Percentiles rank a stretch among this genome's conserved stretches.
These are phyloP conservation scores for Saguinus imperator DNA, from an alignment of 2,113 vertebrate species.

Conservation along the genomic window DNA sequence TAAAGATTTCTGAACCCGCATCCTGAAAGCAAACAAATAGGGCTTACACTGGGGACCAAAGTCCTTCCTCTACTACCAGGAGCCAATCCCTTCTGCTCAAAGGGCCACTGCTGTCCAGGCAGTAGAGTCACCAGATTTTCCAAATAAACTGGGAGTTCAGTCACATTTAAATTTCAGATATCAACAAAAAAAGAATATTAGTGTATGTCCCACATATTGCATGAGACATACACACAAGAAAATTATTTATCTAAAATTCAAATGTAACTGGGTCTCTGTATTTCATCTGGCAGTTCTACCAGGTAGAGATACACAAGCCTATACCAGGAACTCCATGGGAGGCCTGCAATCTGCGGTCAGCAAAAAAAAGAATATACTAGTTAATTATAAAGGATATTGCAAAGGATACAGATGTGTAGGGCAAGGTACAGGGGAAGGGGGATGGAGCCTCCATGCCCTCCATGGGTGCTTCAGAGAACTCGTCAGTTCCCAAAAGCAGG, in stretches of 20 bases:
- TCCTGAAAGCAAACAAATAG: background rate
- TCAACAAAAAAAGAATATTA: background rate
- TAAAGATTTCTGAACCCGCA: background rate
- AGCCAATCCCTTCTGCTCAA: background rate
- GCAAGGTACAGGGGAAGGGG: too few relatives aligned
- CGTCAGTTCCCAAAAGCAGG: too few relatives aligned
- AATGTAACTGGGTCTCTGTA: background rate
- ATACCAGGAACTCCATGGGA: background rate
- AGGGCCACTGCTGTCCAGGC: background rate
- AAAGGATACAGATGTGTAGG: too few relatives aligned
- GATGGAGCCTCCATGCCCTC: too few relatives aligned
- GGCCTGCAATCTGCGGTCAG: background rate
- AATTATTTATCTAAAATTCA: background rate
- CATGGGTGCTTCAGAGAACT: too few relatives aligned
- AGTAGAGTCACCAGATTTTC: background rate
- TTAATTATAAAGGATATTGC: too few relatives aligned
- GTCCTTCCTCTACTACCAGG: background rate
- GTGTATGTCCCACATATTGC: background rate
- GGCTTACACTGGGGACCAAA: accelerated
- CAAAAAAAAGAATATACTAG: too few relatives aligned
- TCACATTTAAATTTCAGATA: background rate
- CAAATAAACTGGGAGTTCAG: background rate
- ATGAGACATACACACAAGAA: background rate
- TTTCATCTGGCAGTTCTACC: background rate
- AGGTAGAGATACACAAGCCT: background rate